These are phyloP conservation scores for Vultur gryphus DNA, from an alignment of 2,797 vertebrate species.

Conservation along the genomic window DNA sequence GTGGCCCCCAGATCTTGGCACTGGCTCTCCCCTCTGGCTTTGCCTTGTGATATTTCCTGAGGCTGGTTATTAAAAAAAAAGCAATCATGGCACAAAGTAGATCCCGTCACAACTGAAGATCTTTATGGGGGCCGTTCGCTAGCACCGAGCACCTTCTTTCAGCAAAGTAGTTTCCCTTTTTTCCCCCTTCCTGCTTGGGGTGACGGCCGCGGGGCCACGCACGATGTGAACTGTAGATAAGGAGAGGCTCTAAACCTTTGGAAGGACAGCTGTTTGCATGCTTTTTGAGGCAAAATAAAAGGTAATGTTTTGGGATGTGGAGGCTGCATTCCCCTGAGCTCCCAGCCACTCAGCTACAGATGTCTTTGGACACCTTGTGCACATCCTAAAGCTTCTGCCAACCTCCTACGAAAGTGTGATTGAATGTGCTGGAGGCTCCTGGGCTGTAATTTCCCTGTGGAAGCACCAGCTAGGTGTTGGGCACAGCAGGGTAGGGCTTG, in stretches of 20 bases:
- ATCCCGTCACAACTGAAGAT: neutral
- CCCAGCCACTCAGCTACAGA: neutral
- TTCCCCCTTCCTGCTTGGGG: neutral
- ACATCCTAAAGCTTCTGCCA: neutral
- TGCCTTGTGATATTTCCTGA: neutral
- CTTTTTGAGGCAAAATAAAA: neutral
- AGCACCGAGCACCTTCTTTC: fast-evolving
- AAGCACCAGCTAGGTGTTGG: neutral
- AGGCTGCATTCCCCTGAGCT: neutral
- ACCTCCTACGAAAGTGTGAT: neutral
- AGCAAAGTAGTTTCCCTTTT: neutral
- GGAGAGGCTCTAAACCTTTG: neutral
- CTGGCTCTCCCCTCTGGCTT: neutral
- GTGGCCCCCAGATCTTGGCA: neutral
- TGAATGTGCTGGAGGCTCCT: neutral
- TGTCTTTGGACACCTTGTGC: neutral
- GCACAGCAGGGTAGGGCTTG: neutral
- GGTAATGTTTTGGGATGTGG: neutral
- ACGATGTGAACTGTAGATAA: neutral
- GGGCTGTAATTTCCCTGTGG: neutral
- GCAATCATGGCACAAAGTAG: neutral
- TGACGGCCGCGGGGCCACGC: fast-evolving
- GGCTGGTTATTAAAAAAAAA: neutral
- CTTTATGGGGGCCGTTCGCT: neutral
- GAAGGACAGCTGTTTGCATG: neutral